A percentile compares a stretch with the other conserved stretches of the same genome.
Evolutionary conservation across 1,140 invertebrate genomes (phyloP).

Genomic region (Meloidogyne chitwoodi): DNA sequence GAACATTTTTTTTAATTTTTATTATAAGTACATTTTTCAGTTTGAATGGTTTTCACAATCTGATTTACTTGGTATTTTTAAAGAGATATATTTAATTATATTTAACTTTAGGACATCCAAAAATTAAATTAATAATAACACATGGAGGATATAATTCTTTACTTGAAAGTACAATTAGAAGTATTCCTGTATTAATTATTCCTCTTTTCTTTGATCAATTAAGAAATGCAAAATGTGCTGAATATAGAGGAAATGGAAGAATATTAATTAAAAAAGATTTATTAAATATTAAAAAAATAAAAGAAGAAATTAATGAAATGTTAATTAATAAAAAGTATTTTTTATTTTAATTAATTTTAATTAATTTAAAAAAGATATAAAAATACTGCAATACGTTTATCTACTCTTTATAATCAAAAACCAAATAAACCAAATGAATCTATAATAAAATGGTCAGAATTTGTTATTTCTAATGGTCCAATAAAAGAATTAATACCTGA

Average conservation of each 20-base stretch:
- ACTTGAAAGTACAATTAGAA: slow-evolving; percentile 38
- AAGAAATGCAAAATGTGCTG: slow-evolving; percentile 40
- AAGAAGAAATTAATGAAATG: slow-evolving; percentile 25
- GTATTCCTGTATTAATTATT: slow-evolving; percentile 40
- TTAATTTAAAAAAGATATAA: slow-evolving; percentile 26
- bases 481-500: slow-evolving; percentile 33
- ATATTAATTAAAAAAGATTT: slow-evolving; percentile 22
- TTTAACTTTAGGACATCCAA: slow-evolving; percentile 28
- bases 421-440: slow-evolving; percentile 37
- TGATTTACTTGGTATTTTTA: slow-evolving; percentile 31
- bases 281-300: slow-evolving; percentile 10
- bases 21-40: too few relatives aligned
- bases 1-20: too few relatives aligned
- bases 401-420: slow-evolving; percentile 28
- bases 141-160: slow-evolving; percentile 45
- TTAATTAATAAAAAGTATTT: slow-evolving; percentile 16
- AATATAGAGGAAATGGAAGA: slow-evolving; percentile 35
- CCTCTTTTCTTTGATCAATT: slow-evolving; percentile 49
- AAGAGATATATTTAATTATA: slow-evolving; percentile 2
- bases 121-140: slow-evolving; percentile 40
- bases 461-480: slow-evolving; percentile 38
- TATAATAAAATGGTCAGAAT: slow-evolving; percentile 42
- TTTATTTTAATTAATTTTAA: neutral
- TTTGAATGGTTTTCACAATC: slow-evolving; percentile 35
- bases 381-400: slow-evolving; percentile 22